Evolutionary conservation across 2,797 vertebrate species (phyloP).

Genomic region (Eremophila alpestris): DNA sequence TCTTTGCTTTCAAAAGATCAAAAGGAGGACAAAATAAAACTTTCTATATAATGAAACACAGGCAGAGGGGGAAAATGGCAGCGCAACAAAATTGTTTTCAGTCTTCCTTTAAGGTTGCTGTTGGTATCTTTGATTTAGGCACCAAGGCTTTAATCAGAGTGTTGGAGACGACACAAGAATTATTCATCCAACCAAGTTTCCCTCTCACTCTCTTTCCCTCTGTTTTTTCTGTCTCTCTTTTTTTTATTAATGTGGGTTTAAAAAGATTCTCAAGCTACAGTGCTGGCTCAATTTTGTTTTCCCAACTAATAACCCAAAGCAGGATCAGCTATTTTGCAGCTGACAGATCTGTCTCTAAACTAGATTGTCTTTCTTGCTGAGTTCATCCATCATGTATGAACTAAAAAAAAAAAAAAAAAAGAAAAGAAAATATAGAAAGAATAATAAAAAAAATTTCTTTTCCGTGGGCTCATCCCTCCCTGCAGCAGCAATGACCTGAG

Average conservation of each 20-base stretch:
- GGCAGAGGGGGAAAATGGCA: slow-evolving; percentile 60
- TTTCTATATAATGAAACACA: slow-evolving; percentile 68
- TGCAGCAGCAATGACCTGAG: not conserved
- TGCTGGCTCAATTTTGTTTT: slow-evolving; percentile 66
- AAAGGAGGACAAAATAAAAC: slow-evolving; percentile 66
- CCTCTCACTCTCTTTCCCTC: not conserved
- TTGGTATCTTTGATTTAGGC: slow-evolving; percentile 74
- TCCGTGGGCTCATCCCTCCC: not conserved
- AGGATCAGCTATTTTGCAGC: slow-evolving; percentile 66
- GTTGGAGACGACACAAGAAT: slow-evolving; percentile 62
- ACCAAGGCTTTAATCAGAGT: slow-evolving; percentile 73
- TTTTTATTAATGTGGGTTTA: slow-evolving; percentile 68
- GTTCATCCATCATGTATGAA: slow-evolving; percentile 59
- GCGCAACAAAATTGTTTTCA: slow-evolving; percentile 69
- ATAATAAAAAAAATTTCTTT: not conserved
- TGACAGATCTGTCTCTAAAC: slow-evolving; percentile 64
- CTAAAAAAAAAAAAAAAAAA: not conserved
- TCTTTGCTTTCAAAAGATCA: slow-evolving; percentile 74
- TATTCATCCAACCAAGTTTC: slow-evolving; percentile 58
- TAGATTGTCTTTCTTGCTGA: slow-evolving; percentile 49
- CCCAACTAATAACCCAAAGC: slow-evolving; percentile 65
- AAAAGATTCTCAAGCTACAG: slow-evolving; percentile 55
- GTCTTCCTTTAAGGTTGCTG: slow-evolving; percentile 67
- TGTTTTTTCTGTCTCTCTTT: not conserved
- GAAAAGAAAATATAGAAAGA: not conserved